Evolutionary conservation across 1,140 invertebrate genomes (phyloP).

Genomic region (Pseudomyrmex dendroicus): DNA sequence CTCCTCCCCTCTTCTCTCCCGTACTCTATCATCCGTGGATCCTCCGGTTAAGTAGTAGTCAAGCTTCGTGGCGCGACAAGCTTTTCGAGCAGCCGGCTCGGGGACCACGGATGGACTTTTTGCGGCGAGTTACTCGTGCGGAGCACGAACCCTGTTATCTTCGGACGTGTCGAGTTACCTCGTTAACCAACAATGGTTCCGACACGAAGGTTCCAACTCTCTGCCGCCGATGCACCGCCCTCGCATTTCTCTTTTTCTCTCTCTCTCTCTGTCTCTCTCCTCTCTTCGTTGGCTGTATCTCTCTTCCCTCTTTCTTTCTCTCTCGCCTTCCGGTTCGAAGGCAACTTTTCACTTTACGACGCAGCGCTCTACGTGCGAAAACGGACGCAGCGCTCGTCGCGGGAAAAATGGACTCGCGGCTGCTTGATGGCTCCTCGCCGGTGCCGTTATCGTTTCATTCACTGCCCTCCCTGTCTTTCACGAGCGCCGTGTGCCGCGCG

Average conservation of each 20-base stretch:
- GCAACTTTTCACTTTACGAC: conserved; percentile 75
- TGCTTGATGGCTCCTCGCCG: conserved; percentile 45
- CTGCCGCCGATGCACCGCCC: background rate
- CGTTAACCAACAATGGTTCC: conserved; percentile 76
- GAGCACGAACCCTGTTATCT: conserved; percentile 78
- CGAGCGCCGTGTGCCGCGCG: background rate
- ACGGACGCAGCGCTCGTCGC: conserved; percentile 34
- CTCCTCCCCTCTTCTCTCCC: background rate
- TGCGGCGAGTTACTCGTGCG: conserved; percentile 72
- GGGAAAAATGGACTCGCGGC: conserved; percentile 56
- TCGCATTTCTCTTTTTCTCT: conserved; percentile 36
- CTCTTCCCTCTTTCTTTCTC: background rate
- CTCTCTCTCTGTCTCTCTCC: background rate
- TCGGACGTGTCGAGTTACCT: conserved; percentile 79
- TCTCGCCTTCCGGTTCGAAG: background rate
- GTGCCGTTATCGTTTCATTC: conserved; percentile 58
- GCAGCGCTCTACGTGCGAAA: conserved; percentile 63
- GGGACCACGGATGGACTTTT: conserved; percentile 65
- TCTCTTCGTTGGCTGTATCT: background rate
- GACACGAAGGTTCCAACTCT: conserved; percentile 52
- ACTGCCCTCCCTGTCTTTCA: conserved; percentile 33
- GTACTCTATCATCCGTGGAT: conserved; percentile 1
- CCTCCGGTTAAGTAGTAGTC: conserved; percentile 56
- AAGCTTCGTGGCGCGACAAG: conserved; percentile 56
- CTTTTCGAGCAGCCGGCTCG: conserved; percentile 49